These are phyloP conservation scores for Dryobotodes eremita DNA, from an alignment of 2,888 invertebrate genomes.

Conservation along the genomic window DNA sequence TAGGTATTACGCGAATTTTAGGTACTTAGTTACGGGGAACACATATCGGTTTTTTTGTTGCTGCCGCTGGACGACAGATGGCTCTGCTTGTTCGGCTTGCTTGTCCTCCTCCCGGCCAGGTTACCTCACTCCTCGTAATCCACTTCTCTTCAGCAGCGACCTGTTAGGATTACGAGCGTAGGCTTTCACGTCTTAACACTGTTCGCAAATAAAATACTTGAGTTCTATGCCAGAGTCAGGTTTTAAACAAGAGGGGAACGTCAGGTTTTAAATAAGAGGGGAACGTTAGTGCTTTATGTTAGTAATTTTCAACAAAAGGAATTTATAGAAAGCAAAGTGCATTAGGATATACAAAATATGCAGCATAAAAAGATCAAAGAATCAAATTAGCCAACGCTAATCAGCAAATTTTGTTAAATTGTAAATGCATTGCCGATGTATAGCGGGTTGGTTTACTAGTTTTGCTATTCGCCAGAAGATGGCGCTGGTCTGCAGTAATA, in stretches of 20 bases:
- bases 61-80: slow-evolving; percentile 67
- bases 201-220: slow-evolving; percentile 41
- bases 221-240: slow-evolving; percentile 4
- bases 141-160: slow-evolving; percentile 88
- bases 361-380: slow-evolving; percentile 19
- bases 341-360: slow-evolving; percentile 2
- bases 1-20: slow-evolving; percentile 79
- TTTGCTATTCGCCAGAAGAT: slow-evolving; percentile 52
- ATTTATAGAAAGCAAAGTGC: neutral
- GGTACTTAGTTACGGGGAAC: slow-evolving; percentile 85
- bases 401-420: slow-evolving; percentile 1
- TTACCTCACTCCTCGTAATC: slow-evolving; percentile 88
- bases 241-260: too few species aligned
- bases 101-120: slow-evolving; percentile 78
- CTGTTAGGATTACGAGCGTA: slow-evolving; percentile 84
- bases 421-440: neutral
- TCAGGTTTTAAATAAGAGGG: too few species aligned
- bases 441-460: slow-evolving; percentile 37
- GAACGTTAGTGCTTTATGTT: slow-evolving; percentile 46
- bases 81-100: slow-evolving; percentile 58
- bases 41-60: slow-evolving; percentile 80
- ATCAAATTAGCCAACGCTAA: slow-evolving; percentile 31
- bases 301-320: slow-evolving; percentile 24
- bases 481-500: slow-evolving; percentile 34
- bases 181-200: slow-evolving; percentile 87